Conservation (phyloP, 2,113 vertebrate species). For the Archilochus colubris region DNA sequence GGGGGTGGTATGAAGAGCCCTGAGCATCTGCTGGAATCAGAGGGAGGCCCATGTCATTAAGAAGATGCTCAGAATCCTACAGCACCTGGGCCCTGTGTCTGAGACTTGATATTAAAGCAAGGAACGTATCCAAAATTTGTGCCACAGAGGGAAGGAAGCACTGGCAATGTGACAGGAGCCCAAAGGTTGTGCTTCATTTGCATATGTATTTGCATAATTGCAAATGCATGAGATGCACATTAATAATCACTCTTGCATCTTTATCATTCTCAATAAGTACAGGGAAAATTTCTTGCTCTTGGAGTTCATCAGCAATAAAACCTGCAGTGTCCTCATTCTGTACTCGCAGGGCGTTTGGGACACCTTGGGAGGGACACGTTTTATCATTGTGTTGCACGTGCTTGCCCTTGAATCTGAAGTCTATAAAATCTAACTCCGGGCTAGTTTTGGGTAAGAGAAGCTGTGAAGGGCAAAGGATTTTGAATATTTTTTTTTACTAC, state of each 20-base stretch:
- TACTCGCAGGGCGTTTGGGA: slow-evolving; percentile 4
- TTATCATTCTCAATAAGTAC: slow-evolving; percentile 61
- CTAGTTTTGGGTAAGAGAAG: not conserved
- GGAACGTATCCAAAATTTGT: not conserved
- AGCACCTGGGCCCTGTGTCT: not conserved
- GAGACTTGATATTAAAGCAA: slow-evolving; percentile 19
- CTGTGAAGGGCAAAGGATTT: not conserved
- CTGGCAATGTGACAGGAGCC: slow-evolving; percentile 56
- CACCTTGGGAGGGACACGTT: slow-evolving; percentile 38
- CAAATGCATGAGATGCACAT: slow-evolving; percentile 59
- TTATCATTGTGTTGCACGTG: not conserved
- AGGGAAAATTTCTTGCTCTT: slow-evolving; percentile 45
- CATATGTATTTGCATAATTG: slow-evolving; percentile 62
- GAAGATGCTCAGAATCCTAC: not conserved
- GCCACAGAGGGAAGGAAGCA: slow-evolving; percentile 51
- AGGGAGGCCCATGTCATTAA: not conserved
- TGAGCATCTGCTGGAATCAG: not conserved
- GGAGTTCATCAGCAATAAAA: slow-evolving; percentile 64
- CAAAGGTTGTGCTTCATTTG: slow-evolving; percentile 56
- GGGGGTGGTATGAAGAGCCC: not conserved
- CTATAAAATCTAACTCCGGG: not conserved
- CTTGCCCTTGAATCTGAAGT: not conserved
- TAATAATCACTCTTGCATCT: slow-evolving; percentile 56
- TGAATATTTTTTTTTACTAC: not conserved
- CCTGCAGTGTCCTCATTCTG: slow-evolving; percentile 63